Percentiles rank a stretch among this genome's conserved stretches.
Conservation (phyloP, 2,888 invertebrate species). For the Germaria angustata region DNA sequence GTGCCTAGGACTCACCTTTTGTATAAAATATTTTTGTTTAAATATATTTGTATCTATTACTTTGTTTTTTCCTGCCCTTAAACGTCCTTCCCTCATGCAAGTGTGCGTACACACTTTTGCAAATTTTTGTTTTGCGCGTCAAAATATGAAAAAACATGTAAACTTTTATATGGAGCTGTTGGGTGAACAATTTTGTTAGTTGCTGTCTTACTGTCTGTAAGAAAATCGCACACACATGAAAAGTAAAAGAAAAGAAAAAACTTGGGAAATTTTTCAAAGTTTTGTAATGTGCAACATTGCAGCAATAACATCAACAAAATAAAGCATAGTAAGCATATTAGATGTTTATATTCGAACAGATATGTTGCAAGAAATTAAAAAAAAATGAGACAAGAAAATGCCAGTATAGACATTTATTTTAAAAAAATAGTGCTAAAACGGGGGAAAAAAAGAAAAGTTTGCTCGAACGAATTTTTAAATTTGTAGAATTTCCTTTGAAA, state of each 20-base stretch:
- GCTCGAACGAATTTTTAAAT: too few relatives aligned
- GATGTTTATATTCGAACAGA: slow-evolving; percentile 43
- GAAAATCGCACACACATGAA: slow-evolving; percentile 18
- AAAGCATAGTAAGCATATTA: slow-evolving; percentile 56
- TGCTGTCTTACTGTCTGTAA: slow-evolving; percentile 50
- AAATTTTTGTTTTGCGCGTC: slow-evolving; percentile 65
- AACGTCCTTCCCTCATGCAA: background rate
- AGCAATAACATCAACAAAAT: slow-evolving; percentile 56
- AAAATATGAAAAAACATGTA: slow-evolving; percentile 78
- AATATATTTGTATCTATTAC: slow-evolving; percentile 54
- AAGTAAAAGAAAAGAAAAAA: slow-evolving; percentile 34
- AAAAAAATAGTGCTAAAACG: slow-evolving; percentile 13
- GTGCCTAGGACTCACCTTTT: slow-evolving; percentile 65
- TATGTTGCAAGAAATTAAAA: slow-evolving; percentile 4
- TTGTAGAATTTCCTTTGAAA: background rate
- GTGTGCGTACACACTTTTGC: slow-evolving; percentile 18
- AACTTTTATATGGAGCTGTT: slow-evolving; percentile 72
- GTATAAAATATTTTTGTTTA: slow-evolving; percentile 48
- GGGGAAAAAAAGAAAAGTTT: background rate
- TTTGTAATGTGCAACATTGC: slow-evolving; percentile 68
- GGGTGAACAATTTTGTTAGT: slow-evolving; percentile 39
- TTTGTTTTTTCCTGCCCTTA: slow-evolving; percentile 43
- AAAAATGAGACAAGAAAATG: slow-evolving; percentile 13
- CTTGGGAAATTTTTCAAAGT: slow-evolving; percentile 66
- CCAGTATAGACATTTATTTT: slow-evolving; percentile 5